phyloP scores from a whole-genome alignment of 1,140 invertebrate genomes.

The Bombus waltoni region DNA sequence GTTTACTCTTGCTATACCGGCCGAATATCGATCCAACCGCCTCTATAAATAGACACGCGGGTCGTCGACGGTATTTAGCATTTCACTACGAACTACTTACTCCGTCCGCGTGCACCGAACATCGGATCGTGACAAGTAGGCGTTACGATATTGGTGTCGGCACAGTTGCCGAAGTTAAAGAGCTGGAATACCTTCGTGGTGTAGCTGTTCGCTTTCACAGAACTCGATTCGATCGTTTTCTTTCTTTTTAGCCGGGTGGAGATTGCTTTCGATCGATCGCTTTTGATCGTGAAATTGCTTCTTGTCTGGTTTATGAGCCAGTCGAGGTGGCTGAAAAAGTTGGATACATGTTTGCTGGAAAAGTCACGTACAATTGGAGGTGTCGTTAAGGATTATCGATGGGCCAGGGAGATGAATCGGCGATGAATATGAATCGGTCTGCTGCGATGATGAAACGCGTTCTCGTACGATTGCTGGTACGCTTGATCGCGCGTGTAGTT shows the following conservation, averaged over 20 bases:
- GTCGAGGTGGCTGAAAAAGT: background rate
- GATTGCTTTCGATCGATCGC: background rate
- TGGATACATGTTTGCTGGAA: background rate
- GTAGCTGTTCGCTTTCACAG: background rate
- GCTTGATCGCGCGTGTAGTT: no score
- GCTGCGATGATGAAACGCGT: no score
- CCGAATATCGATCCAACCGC: slow-evolving; percentile 69
- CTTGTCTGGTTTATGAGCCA: background rate
- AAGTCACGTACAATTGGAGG: background rate
- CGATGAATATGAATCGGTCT: no score
- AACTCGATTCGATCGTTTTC: background rate
- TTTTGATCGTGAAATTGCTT: background rate
- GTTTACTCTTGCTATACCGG: slow-evolving; percentile 48
- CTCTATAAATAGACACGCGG: slow-evolving; percentile 73
- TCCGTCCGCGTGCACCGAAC: slow-evolving; percentile 37
- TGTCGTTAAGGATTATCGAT: background rate
- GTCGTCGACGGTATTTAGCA: slow-evolving; percentile 71
- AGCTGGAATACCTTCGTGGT: background rate
- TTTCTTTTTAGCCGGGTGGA: background rate
- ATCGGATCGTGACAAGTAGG: slow-evolving; percentile 20
- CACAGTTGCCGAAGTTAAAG: background rate
- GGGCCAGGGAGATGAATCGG: background rate
- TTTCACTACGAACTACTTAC: slow-evolving; percentile 69
- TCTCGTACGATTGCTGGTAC: background rate
- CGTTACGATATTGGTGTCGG: slow-evolving; percentile 31